phyloP scores from a whole-genome alignment of 2,888 invertebrate genomes.

The Abrostola triplasia region DNA sequence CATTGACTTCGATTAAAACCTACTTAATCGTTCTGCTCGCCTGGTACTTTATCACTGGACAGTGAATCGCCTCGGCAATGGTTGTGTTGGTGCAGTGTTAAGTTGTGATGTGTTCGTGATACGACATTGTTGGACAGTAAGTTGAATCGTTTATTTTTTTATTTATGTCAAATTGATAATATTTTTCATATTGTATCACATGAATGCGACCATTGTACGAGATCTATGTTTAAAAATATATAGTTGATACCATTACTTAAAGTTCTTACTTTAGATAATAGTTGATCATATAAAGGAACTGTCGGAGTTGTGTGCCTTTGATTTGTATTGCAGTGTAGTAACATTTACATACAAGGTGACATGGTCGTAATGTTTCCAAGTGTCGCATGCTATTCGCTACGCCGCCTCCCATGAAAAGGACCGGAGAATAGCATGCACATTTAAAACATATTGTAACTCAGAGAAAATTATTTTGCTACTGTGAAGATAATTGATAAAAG shows the following conservation, averaged over 20 bases:
- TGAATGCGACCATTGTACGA: slow-evolving; percentile 58
- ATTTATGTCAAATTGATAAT: slow-evolving; percentile 50
- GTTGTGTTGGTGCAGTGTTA: slow-evolving; percentile 52
- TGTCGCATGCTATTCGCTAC: slow-evolving; percentile 25
- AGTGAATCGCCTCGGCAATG: slow-evolving; percentile 44
- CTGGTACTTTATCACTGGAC: slow-evolving; percentile 27
- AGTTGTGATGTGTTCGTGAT: slow-evolving; percentile 49
- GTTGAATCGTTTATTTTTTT: slow-evolving; percentile 50
- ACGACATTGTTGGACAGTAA: slow-evolving; percentile 46
- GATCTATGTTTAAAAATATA: slow-evolving; percentile 53
- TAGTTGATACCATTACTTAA: slow-evolving; percentile 49
- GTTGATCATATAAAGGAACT: slow-evolving; percentile 49
- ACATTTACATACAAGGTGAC: slow-evolving; percentile 23
- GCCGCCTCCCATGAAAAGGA: slow-evolving; percentile 3
- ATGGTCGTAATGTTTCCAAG: slow-evolving; percentile 26
- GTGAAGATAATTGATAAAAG: slow-evolving; percentile 20
- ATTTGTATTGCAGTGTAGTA: slow-evolving; percentile 56
- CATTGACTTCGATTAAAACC: slow-evolving; percentile 81
- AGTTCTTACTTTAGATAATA: slow-evolving; percentile 55
- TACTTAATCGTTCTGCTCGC: slow-evolving; percentile 16
- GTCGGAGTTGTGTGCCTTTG: slow-evolving; percentile 60
- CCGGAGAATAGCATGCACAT: slow-evolving; percentile 13
- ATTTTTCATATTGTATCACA: slow-evolving; percentile 44
- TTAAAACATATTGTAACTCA: slow-evolving; percentile 21
- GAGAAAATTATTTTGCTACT: slow-evolving; percentile 36